These are phyloP conservation scores for Gymnosoma rotundatum DNA, from an alignment of 2,888 invertebrate genomes.

Conservation along the genomic window DNA sequence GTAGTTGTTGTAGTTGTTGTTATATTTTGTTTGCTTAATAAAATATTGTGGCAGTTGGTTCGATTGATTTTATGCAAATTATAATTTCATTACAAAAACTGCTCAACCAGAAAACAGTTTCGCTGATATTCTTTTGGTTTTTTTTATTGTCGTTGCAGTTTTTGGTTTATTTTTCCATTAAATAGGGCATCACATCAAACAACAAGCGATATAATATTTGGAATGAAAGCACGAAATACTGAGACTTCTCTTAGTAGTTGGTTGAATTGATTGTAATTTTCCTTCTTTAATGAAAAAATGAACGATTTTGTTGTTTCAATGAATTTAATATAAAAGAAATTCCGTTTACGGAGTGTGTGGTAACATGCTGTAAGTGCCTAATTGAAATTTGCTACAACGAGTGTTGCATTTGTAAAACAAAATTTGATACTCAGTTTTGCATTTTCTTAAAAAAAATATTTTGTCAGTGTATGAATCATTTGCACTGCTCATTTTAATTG, in stretches of 20 bases:
- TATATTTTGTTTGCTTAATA: conserved; percentile 10
- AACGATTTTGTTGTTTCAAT: not conserved
- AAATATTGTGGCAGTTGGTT: conserved; percentile 45
- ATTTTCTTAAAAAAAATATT: too few species aligned
- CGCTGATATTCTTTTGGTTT: conserved; percentile 7
- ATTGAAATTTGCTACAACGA: too few species aligned
- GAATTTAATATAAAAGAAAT: not conserved
- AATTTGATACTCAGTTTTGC: too few species aligned
- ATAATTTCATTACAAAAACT: conserved; percentile 42
- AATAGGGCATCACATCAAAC: not conserved
- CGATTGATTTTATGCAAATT: conserved; percentile 63
- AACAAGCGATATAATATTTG: not conserved
- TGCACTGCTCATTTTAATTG: too few species aligned
- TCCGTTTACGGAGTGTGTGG: not conserved
- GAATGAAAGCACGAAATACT: not conserved
- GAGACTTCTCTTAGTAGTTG: not conserved
- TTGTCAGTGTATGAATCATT: too few species aligned
- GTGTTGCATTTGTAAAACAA: too few species aligned
- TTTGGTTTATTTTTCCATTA: not conserved
- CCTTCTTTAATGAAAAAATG: not conserved
- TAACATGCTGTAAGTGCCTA: not conserved
- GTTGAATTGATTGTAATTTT: not conserved
- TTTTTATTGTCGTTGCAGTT: not conserved
- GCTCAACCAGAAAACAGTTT: conserved; percentile 24
- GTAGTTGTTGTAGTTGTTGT: conserved; percentile 12